Evolutionary conservation across 2,797 vertebrate genomes (phyloP).

Genomic region (Rhynchonycteris naso): DNA sequence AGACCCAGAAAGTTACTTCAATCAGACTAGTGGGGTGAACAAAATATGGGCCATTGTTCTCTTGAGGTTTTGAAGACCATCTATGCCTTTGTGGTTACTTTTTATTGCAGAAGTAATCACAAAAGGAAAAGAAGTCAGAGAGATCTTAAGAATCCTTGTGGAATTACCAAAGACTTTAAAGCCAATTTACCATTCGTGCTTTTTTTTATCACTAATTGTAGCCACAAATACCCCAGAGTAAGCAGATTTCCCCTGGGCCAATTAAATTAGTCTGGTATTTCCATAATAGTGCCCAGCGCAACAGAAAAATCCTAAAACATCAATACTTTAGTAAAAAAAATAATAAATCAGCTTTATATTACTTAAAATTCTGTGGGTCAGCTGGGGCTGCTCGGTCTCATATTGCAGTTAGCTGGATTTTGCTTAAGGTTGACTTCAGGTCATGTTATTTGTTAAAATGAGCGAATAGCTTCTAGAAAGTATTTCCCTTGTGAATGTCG

Average conservation of each 20-base stretch:
- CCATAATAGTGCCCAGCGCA: neutral
- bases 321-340: neutral
- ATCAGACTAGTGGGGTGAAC: neutral
- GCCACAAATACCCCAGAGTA: neutral
- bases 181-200: neutral
- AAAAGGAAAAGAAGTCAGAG: neutral
- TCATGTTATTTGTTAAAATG: neutral
- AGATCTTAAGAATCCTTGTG: neutral
- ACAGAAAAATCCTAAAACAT: neutral
- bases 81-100: neutral
- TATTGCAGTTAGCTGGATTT: neutral
- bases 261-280: conserved; percentile 31
- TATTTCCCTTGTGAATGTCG: neutral
- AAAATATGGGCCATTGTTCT: neutral
- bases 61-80: neutral
- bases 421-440: neutral
- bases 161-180: neutral
- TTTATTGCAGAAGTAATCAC: neutral
- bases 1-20: conserved; percentile 2
- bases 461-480: neutral
- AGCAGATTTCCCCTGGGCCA: neutral
- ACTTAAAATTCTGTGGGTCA: neutral
- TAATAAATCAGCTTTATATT: neutral
- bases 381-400: neutral
- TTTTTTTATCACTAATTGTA: neutral